Conservation (phyloP, 30 jellyfish, hydroid and myxozoan species). For the Aurelia sp. region DNA sequence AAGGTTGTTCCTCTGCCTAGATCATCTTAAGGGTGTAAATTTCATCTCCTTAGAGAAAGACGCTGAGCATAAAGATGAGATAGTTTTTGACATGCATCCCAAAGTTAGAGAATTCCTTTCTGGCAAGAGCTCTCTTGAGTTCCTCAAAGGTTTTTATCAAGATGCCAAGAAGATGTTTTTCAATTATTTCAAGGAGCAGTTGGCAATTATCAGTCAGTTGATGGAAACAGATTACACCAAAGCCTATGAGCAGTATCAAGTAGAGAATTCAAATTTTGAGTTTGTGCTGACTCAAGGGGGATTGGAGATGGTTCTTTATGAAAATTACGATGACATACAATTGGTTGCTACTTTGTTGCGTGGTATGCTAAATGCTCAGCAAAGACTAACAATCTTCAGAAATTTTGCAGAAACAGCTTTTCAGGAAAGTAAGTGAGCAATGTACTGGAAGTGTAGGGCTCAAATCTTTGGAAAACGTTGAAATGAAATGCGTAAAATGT, state of each 20-base stretch:
- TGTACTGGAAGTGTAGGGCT: not conserved
- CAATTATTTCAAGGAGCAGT: conserved; percentile 21
- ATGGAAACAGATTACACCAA: conserved; percentile 33
- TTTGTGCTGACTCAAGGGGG: conserved; percentile 19
- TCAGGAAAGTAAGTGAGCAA: conserved; percentile 29
- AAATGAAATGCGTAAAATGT: too few species aligned
- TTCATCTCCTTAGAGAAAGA: conserved; percentile 30
- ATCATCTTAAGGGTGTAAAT: conserved; percentile 14
- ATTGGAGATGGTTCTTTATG: conserved; percentile 26
- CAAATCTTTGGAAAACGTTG: too few species aligned
- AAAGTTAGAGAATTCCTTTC: conserved; percentile 50
- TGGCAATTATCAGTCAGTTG: not conserved
- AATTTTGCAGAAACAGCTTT: conserved; percentile 29
- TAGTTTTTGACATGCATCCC: conserved; percentile 62
- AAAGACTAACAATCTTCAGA: conserved; percentile 9
- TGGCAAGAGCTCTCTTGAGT: conserved; percentile 8
- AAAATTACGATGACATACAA: conserved; percentile 40
- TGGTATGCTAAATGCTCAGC: conserved; percentile 26
- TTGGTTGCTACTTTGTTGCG: conserved; percentile 6
- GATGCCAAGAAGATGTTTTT: conserved; percentile 22
- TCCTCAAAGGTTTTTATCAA: conserved; percentile 4
- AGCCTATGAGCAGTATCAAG: conserved; percentile 22
- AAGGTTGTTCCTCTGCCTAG: conserved; percentile 5
- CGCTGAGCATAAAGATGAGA: not conserved
- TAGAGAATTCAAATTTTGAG: conserved; percentile 33